These are phyloP conservation scores for Andrena marginata DNA, from an alignment of 2,888 invertebrate species.

Conservation along the genomic window DNA sequence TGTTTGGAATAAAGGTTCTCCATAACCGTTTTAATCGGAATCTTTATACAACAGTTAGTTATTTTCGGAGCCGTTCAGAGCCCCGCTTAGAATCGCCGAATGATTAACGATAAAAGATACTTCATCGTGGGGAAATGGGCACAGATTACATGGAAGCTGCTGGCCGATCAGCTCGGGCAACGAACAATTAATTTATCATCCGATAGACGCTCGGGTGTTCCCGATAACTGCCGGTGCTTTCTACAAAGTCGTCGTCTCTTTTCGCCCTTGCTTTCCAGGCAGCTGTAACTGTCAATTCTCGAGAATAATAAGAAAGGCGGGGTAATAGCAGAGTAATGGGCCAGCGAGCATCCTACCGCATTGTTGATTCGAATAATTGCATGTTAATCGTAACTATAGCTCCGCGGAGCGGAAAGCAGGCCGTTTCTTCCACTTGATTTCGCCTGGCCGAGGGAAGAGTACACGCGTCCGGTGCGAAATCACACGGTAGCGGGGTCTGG, in stretches of 20 bases:
- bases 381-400: constrained; percentile 41
- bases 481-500: neutral
- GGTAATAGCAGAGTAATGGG: constrained; percentile 6
- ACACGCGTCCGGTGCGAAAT: constrained; percentile 37
- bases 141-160: too few relatives aligned
- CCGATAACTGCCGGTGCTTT: neutral
- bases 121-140: too few relatives aligned
- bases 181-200: constrained; percentile 26
- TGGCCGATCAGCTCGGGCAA: too few relatives aligned
- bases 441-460: neutral
- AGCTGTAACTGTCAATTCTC: constrained; percentile 26
- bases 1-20: too few relatives aligned
- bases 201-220: neutral
- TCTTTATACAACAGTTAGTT: too few relatives aligned
- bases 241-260: neutral
- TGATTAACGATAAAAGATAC: too few relatives aligned
- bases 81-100: too few relatives aligned
- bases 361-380: constrained; percentile 64
- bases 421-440: constrained; percentile 38
- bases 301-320: constrained; percentile 8
- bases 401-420: constrained; percentile 54
- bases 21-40: too few relatives aligned
- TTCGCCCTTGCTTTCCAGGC: too few relatives aligned
- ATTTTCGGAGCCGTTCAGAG: too few relatives aligned
- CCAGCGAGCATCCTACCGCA: constrained; percentile 9